Base-by-base conservation (phyloP, 2,797 vertebrate species). In the Cyprinella venusta region DNA sequence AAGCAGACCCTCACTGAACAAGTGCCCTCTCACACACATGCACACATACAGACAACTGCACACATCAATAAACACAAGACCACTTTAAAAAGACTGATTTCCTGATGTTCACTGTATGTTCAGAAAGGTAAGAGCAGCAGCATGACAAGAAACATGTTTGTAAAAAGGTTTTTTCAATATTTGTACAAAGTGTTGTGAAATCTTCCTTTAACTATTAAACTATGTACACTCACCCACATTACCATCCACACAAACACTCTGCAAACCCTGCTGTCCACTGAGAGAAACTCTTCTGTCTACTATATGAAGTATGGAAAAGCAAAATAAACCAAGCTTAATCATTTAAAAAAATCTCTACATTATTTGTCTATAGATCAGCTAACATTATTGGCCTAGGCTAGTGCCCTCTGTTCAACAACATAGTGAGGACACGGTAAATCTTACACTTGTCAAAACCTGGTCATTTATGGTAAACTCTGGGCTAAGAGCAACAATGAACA, bases 11-110 rank as follows among this genome's bases (percentile, higher is more conserved):
- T 61, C 26, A 50, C 40, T 24, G 69, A 81, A 74, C 40, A 63
- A 64, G 69, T 50, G 56, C 79, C 16, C 38, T 71, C 85, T 75
- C n/a, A 6, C 79, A 84, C 86, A 75, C 64, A 45, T 24, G 26
- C n/a, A 8, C 79, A 84, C 42, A 59, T 63, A 79, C 9, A 52
- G 19, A 72, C 65, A 24, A 38, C 26, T 30, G 64, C 71, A 56
- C 71, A 36, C 45, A 77, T 68, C 38, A 67, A 81, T 78, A 79
- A 72, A 82, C 61, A 81, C 59, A 45, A 33, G 38, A n/a, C 38
- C 56, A n/a, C 52, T 30, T 80, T 61, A n/a, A 71, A 80, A 80
- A 68, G 8, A n/a, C 18, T 2, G 6, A 24, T 65, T 78, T 65
- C 40, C 64, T 71, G 38, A 85, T 30, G 45, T 52, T 54, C 63